phyloP scores from a whole-genome alignment of 2,797 vertebrate genomes.

The Naso thynnoides region DNA sequence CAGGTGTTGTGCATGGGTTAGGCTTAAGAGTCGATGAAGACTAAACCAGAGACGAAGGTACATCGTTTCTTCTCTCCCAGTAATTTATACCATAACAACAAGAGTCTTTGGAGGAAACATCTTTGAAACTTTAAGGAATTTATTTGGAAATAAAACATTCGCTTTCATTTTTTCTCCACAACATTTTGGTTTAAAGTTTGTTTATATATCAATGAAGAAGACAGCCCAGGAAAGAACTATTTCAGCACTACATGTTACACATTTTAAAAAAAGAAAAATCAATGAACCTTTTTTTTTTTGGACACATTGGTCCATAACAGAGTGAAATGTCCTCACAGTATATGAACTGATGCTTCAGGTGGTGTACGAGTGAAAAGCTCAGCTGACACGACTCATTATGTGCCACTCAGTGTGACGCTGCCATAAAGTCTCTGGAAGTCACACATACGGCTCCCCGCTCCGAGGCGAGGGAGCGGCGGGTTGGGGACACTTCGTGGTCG shows the following conservation, averaged over 20 bases:
- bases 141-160: too few species aligned
- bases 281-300: too few species aligned
- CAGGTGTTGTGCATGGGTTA: too few species aligned
- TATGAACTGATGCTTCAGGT: neutral
- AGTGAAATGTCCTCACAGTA: neutral
- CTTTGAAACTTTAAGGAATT: too few species aligned
- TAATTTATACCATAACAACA: too few species aligned
- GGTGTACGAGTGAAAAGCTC: neutral
- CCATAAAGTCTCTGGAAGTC: neutral
- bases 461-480: neutral
- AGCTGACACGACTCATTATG: neutral
- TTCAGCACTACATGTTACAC: neutral
- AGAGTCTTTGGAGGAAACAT: slow-evolving; percentile 4
- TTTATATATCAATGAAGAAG: neutral
- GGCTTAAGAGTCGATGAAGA: too few species aligned
- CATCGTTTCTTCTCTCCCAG: too few species aligned
- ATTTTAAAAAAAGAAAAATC: too few species aligned
- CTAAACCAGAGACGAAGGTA: too few species aligned
- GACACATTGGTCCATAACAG: too few species aligned
- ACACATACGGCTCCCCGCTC: neutral
- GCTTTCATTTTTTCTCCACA: too few species aligned
- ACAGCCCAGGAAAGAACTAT: neutral
- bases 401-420: neutral
- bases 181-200: neutral
- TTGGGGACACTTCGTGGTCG: neutral